These are phyloP conservation scores for Heptranchias perlo DNA, from an alignment of 2,113 vertebrate species.

Conservation along the genomic window DNA sequence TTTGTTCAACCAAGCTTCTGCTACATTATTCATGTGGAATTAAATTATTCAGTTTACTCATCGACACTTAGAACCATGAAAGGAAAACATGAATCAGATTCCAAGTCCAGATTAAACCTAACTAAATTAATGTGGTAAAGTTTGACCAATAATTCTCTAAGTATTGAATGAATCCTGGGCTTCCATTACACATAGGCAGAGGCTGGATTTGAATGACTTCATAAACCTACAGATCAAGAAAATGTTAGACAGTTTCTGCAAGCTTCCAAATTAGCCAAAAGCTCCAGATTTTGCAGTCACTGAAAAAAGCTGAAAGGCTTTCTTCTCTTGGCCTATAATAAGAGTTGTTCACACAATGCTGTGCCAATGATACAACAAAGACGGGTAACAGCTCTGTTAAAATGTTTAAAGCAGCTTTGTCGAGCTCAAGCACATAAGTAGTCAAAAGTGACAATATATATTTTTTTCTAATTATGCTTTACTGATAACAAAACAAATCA, in stretches of 20 bases:
- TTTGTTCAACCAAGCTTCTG: constrained; percentile 7
- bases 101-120: neutral
- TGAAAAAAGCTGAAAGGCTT: constrained; percentile 16
- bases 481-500: neutral
- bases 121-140: neutral
- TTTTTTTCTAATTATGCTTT: neutral
- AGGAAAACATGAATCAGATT: neutral
- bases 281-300: neutral
- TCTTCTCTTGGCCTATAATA: neutral
- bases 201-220: neutral
- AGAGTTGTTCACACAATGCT: neutral
- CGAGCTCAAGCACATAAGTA: neutral
- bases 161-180: neutral
- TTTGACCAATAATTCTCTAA: neutral
- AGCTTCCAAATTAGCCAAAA: neutral
- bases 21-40: neutral
- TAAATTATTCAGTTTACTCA: constrained; percentile 7
- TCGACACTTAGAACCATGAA: neutral
- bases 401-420: neutral
- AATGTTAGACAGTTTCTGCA: neutral
- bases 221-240: neutral
- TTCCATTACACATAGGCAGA: neutral
- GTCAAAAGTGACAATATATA: neutral
- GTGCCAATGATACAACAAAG: neutral
- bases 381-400: neutral